These are phyloP conservation scores for Stylophora pistillata DNA, from an alignment of 64 coral and sea anemone species.

Conservation along the genomic window DNA sequence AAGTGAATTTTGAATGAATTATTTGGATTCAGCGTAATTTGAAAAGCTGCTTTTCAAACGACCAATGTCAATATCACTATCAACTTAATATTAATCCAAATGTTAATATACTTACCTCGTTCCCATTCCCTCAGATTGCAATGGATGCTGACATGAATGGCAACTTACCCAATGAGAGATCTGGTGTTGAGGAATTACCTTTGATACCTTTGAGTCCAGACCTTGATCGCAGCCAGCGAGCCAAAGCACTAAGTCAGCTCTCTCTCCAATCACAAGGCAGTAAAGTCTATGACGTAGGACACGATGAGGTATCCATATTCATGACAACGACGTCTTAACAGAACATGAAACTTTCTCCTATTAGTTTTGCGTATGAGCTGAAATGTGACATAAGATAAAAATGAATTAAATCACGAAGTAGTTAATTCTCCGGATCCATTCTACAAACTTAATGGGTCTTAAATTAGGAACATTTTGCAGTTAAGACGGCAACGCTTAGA, in stretches of 20 bases:
- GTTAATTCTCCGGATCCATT: no score
- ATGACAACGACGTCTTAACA: not conserved
- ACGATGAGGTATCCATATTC: not conserved
- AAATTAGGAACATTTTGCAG: no score
- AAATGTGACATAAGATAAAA: not conserved
- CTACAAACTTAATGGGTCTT: no score
- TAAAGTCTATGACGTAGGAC: not conserved
- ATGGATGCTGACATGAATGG: not conserved
- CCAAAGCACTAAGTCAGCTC: conserved; percentile 16
- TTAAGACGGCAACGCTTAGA: no score
- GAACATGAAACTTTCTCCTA: not conserved
- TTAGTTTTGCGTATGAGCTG: not conserved
- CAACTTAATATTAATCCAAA: no score
- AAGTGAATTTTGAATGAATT: no score
- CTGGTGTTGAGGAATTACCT: conserved; percentile 11
- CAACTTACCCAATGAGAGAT: not conserved
- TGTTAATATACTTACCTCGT: no score
- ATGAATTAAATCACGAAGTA: not conserved
- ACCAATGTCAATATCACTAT: no score
- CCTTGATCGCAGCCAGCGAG: conserved; percentile 23
- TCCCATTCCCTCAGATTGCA: not conserved
- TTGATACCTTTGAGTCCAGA: not conserved
- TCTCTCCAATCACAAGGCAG: not conserved
- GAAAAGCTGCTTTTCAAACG: no score
- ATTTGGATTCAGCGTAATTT: no score